Percentiles rank a stretch among this genome's conserved stretches.
Conservation (phyloP, 2,888 invertebrate species). For the Amblyteles armatorius region DNA sequence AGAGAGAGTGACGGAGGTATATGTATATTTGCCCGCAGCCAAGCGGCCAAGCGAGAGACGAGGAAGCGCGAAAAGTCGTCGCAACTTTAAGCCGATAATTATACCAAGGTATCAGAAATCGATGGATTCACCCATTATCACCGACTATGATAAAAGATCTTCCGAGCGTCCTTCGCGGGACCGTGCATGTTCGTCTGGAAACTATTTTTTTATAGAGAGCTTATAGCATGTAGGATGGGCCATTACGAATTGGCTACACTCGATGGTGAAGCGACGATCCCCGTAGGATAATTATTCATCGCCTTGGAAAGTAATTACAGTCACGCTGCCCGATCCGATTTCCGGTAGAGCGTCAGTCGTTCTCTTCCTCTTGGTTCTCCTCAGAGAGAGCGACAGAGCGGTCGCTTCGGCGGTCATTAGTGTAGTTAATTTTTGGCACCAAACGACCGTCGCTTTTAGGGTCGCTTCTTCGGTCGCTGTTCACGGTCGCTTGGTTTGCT, state of each 20-base stretch:
- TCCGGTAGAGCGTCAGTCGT: neutral
- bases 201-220: neutral
- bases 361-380: no score
- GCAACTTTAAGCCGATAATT: constrained; percentile 53
- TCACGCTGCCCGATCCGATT: neutral
- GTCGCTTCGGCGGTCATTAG: no score
- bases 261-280: neutral
- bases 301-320: neutral
- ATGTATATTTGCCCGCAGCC: constrained; percentile 13
- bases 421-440: no score
- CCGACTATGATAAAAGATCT: neutral
- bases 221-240: neutral
- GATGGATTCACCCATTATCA: constrained; percentile 12
- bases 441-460: no score
- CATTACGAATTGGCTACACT: neutral
- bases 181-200: no score
- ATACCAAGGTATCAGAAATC: constrained; percentile 51
- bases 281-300: neutral
- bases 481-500: no score
- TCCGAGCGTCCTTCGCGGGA: neutral
- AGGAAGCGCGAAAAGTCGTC: constrained; percentile 38
- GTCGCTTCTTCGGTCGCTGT: no score
- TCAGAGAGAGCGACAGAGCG: no score
- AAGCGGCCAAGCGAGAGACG: constrained; percentile 22
- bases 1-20: constrained; percentile 18